phyloP scores from a whole-genome alignment of 2,797 vertebrate species.

The Cirrhinus mrigala region DNA sequence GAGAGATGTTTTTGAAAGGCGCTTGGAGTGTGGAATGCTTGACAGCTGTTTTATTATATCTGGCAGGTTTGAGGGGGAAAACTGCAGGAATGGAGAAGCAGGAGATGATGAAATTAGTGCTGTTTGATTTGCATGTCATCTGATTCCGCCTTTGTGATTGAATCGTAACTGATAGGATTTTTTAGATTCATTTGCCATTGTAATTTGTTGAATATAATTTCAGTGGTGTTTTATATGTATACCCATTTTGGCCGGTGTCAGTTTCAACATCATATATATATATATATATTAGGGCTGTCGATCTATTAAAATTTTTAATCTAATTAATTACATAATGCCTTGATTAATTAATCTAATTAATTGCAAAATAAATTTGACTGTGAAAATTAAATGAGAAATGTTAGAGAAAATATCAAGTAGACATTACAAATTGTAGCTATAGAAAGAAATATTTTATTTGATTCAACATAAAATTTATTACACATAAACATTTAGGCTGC shows the following conservation, averaged over 20 bases:
- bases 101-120: slow-evolving; percentile 43
- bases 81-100: slow-evolving; percentile 24
- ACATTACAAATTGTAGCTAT: too few species aligned
- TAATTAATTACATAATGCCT: too few species aligned
- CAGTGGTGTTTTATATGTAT: neutral
- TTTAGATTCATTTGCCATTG: neutral
- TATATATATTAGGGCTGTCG: too few species aligned
- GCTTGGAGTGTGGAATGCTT: slow-evolving; percentile 38
- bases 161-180: neutral
- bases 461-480: too few species aligned
- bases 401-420: too few species aligned
- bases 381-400: too few species aligned
- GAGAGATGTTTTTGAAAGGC: slow-evolving; percentile 19
- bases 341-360: too few species aligned
- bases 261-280: too few species aligned
- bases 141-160: slow-evolving; percentile 24
- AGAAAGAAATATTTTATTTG: too few species aligned
- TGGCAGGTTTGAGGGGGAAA: slow-evolving; percentile 41
- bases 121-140: slow-evolving; percentile 41
- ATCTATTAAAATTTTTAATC: too few species aligned
- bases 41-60: slow-evolving; percentile 51
- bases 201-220: slow-evolving; percentile 10
- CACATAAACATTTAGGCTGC: too few species aligned
- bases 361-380: too few species aligned
- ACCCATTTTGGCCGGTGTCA: neutral